Evolutionary conservation across 2,113 vertebrate species (phyloP).

Genomic region (Lontra canadensis): DNA sequence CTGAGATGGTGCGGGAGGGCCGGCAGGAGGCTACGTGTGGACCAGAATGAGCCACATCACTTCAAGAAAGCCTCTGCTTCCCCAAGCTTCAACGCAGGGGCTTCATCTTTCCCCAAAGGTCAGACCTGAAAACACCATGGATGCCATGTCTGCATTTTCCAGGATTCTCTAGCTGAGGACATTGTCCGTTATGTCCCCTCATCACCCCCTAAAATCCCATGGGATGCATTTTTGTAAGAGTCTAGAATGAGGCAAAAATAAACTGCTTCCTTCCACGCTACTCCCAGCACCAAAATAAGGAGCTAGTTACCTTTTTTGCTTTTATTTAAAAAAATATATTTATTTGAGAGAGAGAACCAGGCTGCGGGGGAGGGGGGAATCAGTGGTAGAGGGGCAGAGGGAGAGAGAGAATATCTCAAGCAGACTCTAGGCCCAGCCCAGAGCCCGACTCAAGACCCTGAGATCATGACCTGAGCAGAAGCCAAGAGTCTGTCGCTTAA

Average conservation of each 20-base stretch:
- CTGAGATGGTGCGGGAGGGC: background rate
- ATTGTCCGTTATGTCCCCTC: background rate
- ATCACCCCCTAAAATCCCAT: background rate
- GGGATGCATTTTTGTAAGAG: background rate
- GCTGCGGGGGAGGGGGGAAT: no score
- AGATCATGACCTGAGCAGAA: background rate
- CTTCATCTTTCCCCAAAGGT: background rate
- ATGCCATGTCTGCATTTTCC: background rate
- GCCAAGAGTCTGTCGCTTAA: background rate
- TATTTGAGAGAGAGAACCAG: background rate
- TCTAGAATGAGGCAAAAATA: conserved; percentile 31
- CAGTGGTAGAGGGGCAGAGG: background rate
- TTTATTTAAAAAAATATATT: background rate
- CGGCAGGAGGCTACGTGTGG: background rate
- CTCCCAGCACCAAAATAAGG: background rate
- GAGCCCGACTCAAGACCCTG: background rate
- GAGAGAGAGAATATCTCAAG: background rate
- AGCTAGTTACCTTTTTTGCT: background rate
- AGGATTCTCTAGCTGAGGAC: background rate
- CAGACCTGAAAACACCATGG: background rate
- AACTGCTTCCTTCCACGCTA: background rate
- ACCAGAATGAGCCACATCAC: background rate
- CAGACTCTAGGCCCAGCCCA: background rate
- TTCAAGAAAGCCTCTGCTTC: background rate
- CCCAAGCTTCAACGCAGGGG: background rate